Evolutionary conservation across 92 coral and sea anemone species (phyloP).

Genomic region (Chrysogorgia sp.): DNA sequence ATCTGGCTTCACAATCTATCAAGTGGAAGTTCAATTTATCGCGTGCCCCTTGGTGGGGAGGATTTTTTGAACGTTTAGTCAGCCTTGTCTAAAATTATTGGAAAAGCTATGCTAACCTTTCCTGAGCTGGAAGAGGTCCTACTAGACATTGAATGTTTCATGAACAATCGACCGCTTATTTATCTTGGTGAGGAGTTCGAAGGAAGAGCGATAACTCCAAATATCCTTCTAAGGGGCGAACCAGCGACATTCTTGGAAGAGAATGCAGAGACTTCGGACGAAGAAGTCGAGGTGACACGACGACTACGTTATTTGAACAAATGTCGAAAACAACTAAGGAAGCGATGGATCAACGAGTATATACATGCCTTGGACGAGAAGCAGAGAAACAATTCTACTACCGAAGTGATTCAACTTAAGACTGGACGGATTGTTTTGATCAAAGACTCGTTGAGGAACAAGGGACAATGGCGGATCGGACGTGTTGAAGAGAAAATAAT

Average conservation of each 20-base stretch:
- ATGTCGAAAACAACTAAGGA: conserved; percentile 7
- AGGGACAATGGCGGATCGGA: conserved; percentile 15
- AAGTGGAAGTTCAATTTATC: conserved; percentile 63
- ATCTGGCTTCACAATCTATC: conserved; percentile 47
- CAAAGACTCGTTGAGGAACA: conserved; percentile 7
- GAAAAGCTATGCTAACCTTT: conserved; percentile 55
- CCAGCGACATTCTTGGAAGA: conserved; percentile 9
- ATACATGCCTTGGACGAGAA: conserved; percentile 8
- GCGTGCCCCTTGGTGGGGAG: too few species aligned
- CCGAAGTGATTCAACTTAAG: neutral
- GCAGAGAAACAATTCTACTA: neutral
- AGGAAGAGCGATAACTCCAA: conserved; percentile 49
- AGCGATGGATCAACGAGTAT: conserved; percentile 17
- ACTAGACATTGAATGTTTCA: conserved; percentile 55
- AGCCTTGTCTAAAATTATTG: conserved; percentile 54
- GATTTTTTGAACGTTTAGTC: too few species aligned
- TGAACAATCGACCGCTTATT: conserved; percentile 66
- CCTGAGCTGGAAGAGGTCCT: conserved; percentile 57
- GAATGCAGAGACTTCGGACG: neutral
- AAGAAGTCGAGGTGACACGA: neutral
- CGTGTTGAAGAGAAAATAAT: neutral
- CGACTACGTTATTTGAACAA: conserved; percentile 3
- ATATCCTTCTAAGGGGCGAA: conserved; percentile 48
- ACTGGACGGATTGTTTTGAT: conserved; percentile 11
- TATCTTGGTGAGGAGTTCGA: conserved; percentile 62